These are phyloP conservation scores for Drosophila limbata DNA, from an alignment of 2,888 invertebrate genomes.

Conservation along the genomic window DNA sequence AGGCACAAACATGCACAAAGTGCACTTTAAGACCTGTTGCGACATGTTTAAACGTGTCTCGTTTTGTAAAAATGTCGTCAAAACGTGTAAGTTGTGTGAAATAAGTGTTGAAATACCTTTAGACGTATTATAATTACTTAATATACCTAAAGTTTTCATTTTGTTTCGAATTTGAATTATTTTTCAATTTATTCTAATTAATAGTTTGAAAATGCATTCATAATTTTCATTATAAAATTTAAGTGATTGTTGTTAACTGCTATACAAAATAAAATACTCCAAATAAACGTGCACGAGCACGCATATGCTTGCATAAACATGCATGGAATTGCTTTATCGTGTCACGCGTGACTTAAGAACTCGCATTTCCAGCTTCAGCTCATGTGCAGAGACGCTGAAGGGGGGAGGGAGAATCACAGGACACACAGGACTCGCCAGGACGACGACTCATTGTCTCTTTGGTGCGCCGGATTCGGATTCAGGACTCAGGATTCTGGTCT, in stretches of 20 bases:
- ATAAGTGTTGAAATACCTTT: too few species aligned
- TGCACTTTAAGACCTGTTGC: not conserved
- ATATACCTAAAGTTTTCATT: too few species aligned
- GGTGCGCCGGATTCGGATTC: slow-evolving; percentile 16
- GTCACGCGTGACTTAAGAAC: not conserved
- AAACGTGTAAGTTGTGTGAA: too few species aligned
- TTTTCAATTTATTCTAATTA: too few species aligned
- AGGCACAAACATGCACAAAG: not conserved
- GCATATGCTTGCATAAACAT: not conserved
- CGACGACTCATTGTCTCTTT: slow-evolving; percentile 73
- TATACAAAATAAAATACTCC: too few species aligned
- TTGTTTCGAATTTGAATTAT: too few species aligned
- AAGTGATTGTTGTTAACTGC: too few species aligned
- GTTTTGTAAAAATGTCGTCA: not conserved
- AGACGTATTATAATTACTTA: too few species aligned
- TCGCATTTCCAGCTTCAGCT: not conserved
- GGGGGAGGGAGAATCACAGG: not conserved
- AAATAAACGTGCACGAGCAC: not conserved
- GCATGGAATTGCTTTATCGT: not conserved
- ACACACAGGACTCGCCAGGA: slow-evolving; percentile 17
- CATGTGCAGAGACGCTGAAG: slow-evolving; percentile 43
- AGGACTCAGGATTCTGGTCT: slow-evolving; percentile 45
- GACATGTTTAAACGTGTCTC: not conserved
- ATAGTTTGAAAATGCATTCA: too few species aligned
- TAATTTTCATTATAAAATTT: too few species aligned